Conservation (phyloP, 2,113 vertebrate genomes). For the Otis tarda region DNA sequence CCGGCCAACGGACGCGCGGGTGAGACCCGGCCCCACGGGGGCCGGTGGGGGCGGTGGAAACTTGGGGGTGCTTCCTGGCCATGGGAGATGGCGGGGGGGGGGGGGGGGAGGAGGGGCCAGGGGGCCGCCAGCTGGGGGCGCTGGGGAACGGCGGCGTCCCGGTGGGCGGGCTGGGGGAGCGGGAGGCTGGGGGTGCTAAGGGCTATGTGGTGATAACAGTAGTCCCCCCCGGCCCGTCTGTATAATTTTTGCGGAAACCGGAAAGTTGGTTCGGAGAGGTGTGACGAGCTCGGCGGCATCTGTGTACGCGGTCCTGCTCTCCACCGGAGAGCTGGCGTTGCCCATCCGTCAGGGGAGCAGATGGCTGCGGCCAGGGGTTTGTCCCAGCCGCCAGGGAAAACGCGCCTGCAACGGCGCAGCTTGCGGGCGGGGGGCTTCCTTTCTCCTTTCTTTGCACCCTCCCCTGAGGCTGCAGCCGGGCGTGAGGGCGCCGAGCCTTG, state of each 20-base stretch:
- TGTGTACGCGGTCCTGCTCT: background rate
- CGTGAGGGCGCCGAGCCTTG: background rate
- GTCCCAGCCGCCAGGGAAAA: background rate
- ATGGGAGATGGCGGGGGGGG: background rate
- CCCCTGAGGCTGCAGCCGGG: background rate
- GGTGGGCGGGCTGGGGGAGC: background rate
- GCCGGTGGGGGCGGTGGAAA: background rate
- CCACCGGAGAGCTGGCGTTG: background rate
- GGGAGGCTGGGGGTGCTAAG: background rate
- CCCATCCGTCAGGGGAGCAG: background rate
- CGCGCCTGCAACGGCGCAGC: background rate
- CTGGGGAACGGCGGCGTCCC: background rate
- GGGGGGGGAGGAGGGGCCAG: background rate
- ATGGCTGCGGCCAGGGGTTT: background rate
- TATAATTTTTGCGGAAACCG: constrained; percentile 13
- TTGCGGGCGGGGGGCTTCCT: background rate
- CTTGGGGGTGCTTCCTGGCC: background rate
- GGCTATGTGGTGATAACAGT: background rate
- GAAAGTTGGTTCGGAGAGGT: constrained; percentile 3
- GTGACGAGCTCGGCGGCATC: background rate
- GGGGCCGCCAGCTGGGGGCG: background rate
- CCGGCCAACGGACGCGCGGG: background rate
- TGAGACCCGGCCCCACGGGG: too few relatives aligned
- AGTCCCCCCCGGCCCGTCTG: background rate
- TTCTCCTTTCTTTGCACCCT: background rate